Percentiles rank a stretch among this genome's conserved stretches.
phyloP scores from a whole-genome alignment of 37 sponge, comb jelly and placozoan species.

The Cladorhizidae sp. region DNA sequence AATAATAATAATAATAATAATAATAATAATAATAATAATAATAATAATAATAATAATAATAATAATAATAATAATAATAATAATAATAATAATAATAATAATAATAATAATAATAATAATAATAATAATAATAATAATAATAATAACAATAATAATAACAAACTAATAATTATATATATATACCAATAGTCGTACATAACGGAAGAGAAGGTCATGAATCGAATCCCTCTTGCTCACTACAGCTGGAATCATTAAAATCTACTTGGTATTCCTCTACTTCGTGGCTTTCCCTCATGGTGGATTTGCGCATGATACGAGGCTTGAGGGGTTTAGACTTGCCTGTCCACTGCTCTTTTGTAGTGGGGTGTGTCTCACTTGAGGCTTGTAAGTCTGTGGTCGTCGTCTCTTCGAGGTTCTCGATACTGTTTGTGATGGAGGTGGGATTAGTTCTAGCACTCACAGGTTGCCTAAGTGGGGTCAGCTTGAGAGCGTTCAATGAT shows the following conservation, averaged over 20 bases:
- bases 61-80: no score
- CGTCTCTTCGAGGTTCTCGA: neutral
- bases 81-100: no score
- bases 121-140: no score
- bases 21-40: no score
- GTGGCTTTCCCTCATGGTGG: conserved; percentile 37
- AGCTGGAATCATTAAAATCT: conserved; percentile 16
- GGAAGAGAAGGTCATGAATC: no score
- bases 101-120: no score
- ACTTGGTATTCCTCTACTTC: conserved; percentile 25
- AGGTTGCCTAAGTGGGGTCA: neutral
- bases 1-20: no score
- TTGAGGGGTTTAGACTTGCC: neutral
- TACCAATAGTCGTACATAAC: no score
- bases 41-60: no score
- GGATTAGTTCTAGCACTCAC: neutral
- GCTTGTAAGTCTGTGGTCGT: neutral
- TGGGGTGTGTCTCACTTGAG: neutral
- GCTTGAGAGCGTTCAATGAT: neutral
- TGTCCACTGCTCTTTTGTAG: neutral
- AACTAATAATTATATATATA: no score
- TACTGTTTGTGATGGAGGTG: neutral
- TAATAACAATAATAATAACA: no score
- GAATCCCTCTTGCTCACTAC: neutral
- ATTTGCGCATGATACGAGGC: conserved; percentile 29